Conservation (phyloP, 2,797 vertebrate genomes). For the Mus caroli region DNA sequence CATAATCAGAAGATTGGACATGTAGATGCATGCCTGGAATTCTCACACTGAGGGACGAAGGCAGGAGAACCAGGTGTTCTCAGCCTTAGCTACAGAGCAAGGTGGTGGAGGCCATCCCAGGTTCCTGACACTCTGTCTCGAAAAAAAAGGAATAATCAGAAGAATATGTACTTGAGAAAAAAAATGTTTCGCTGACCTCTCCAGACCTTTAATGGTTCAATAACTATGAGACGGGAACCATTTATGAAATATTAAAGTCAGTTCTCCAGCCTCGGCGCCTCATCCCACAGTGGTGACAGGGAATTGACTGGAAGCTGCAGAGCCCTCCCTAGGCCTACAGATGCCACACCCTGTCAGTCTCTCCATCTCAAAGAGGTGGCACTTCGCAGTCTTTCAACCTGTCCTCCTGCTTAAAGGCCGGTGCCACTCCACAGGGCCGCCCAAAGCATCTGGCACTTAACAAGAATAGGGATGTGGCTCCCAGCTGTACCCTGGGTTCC, state of each 20-base stretch:
- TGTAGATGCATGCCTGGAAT: background rate
- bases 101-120: background rate
- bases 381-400: background rate
- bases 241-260: constrained; percentile 76
- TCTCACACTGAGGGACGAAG: background rate
- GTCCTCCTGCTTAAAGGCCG: background rate
- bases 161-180: background rate
- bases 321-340: background rate
- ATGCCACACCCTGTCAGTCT: background rate
- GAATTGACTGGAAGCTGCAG: background rate
- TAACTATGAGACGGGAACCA: constrained; percentile 35
- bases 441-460: background rate
- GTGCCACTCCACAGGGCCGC: accelerated
- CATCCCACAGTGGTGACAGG: background rate
- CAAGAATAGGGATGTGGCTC: background rate
- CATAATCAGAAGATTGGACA: background rate
- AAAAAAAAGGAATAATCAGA: background rate
- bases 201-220: constrained; percentile 44
- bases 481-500: background rate
- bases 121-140: background rate
- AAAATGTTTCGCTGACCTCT: constrained; percentile 52
- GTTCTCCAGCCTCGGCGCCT: background rate
- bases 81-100: background rate
- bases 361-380: background rate
- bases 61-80: background rate